phyloP scores from a whole-genome alignment of 1,140 invertebrate species.

The Bombus superbus region DNA sequence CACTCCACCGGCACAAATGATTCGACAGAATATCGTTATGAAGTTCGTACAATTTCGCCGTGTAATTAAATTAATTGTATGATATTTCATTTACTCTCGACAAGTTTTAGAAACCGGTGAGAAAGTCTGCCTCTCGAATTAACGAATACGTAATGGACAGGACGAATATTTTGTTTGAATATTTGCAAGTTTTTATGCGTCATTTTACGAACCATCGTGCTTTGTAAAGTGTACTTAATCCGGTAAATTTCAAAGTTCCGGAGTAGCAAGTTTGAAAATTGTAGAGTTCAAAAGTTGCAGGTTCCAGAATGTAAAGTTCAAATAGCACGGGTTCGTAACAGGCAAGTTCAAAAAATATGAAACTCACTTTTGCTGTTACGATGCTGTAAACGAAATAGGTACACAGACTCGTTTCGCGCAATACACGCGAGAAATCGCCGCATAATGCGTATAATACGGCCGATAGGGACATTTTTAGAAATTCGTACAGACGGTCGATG shows the following conservation, averaged over 20 bases:
- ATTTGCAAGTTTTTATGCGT: neutral
- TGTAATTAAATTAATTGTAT: neutral
- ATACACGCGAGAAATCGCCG: neutral
- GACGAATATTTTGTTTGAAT: neutral
- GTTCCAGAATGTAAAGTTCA: neutral
- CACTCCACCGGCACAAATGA: neutral
- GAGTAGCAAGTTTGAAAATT: conserved; percentile 19
- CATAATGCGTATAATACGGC: neutral
- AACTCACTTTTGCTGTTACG: neutral
- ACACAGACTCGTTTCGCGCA: no score
- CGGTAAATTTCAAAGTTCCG: neutral
- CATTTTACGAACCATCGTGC: neutral
- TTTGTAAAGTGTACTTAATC: neutral
- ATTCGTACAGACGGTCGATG: no score
- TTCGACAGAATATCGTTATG: neutral
- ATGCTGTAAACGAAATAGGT: neutral
- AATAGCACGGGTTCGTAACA: neutral
- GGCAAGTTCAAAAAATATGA: neutral
- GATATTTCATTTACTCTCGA: neutral
- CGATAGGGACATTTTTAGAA: neutral
- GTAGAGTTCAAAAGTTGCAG: neutral
- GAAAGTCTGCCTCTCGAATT: neutral
- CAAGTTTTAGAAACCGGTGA: neutral
- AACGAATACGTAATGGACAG: neutral
- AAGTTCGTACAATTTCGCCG: neutral